Evolutionary conservation across 2,888 invertebrate genomes (phyloP).

Genomic region (Tiliacea citrago): DNA sequence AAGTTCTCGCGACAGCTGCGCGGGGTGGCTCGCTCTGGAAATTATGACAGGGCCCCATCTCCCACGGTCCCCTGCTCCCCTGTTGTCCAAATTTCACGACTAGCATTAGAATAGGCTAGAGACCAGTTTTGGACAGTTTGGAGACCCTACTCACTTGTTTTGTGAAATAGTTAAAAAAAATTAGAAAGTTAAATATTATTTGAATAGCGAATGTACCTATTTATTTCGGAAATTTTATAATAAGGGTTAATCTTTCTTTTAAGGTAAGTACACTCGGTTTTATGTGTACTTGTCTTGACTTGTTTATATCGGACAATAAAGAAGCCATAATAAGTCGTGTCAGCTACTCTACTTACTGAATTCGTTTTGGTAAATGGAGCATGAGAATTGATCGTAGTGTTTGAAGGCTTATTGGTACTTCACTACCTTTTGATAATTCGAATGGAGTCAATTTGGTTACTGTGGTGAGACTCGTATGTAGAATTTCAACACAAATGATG

Average conservation of each 20-base stretch:
- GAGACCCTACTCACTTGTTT: slow-evolving; percentile 44
- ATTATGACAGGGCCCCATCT: slow-evolving; percentile 80
- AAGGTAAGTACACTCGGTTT: not conserved
- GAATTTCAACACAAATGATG: too few species aligned
- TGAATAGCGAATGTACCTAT: slow-evolving; percentile 9
- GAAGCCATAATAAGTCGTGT: slow-evolving; percentile 41
- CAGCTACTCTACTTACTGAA: slow-evolving; percentile 29
- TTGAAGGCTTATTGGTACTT: slow-evolving; percentile 11
- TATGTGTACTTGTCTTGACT: slow-evolving; percentile 1
- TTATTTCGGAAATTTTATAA: slow-evolving; percentile 4
- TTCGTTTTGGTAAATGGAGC: slow-evolving; percentile 43
- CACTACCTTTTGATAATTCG: not conserved
- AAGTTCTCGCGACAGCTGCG: slow-evolving; percentile 86
- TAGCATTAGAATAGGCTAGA: slow-evolving; percentile 66
- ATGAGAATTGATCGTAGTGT: slow-evolving; percentile 30
- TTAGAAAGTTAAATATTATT: slow-evolving; percentile 39
- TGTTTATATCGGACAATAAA: slow-evolving; percentile 28
- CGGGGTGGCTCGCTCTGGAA: slow-evolving; percentile 73
- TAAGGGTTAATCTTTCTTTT: slow-evolving; percentile 9
- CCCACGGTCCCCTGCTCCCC: slow-evolving; percentile 82
- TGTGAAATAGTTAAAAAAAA: slow-evolving; percentile 30
- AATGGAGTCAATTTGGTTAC: not conserved
- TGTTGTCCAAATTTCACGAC: slow-evolving; percentile 69
- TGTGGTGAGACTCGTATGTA: not conserved
- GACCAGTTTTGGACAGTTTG: slow-evolving; percentile 69